Conservation (phyloP, 2,113 vertebrate genomes). For the Mixornis gularis region DNA sequence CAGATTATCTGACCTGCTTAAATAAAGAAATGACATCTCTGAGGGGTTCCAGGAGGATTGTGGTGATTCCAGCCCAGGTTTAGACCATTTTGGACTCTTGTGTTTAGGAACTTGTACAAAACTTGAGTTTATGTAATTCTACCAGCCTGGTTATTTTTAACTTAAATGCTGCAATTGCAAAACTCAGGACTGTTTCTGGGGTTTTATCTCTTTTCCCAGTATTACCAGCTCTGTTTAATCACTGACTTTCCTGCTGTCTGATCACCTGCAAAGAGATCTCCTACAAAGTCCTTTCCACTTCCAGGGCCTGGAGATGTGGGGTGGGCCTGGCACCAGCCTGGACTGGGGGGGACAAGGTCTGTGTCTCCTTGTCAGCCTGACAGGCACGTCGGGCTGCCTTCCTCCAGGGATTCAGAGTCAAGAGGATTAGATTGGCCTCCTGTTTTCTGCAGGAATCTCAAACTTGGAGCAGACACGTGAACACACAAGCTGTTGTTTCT, state of each 20-base stretch:
- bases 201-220: background rate
- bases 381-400: background rate
- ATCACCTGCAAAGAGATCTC: background rate
- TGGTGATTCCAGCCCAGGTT: background rate
- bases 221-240: background rate
- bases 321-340: background rate
- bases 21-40: background rate
- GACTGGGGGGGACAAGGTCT: background rate
- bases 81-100: background rate
- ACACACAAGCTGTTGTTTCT: conserved; percentile 42
- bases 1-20: background rate
- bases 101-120: background rate
- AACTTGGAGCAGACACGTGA: conserved; percentile 7
- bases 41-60: background rate
- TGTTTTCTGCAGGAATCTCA: conserved; percentile 1
- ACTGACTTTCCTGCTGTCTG: background rate
- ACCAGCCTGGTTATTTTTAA: background rate
- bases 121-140: background rate
- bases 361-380: background rate
- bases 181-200: background rate
- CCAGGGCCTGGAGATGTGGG: background rate
- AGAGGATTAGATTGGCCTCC: background rate
- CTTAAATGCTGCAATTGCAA: background rate
- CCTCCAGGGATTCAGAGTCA: background rate
- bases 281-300: background rate